Evolutionary conservation across 2,888 invertebrate genomes (phyloP).

Genomic region (Ophioninae sp.): DNA sequence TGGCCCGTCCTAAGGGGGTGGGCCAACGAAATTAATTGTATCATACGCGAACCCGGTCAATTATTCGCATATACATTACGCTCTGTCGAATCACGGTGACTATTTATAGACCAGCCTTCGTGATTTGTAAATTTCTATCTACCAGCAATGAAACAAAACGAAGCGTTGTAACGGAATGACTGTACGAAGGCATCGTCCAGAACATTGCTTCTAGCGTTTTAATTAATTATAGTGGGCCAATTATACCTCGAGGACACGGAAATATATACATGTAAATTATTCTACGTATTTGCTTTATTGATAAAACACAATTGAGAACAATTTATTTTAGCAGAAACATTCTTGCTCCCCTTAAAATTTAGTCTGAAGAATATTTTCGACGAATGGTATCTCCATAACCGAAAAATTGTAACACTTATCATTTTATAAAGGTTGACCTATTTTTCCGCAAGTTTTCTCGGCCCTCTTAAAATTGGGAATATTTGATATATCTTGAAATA

Average conservation of each 20-base stretch:
- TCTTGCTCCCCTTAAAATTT: too few species aligned
- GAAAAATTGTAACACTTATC: too few species aligned
- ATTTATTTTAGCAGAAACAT: too few species aligned
- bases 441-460: too few species aligned
- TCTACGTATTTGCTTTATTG: background rate
- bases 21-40: constrained; percentile 38
- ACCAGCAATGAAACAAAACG: background rate
- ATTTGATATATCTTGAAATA: too few species aligned
- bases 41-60: background rate
- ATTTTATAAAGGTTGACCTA: too few species aligned
- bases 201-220: background rate
- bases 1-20: background rate
- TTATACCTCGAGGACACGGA: background rate
- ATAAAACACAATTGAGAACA: too few species aligned
- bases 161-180: background rate
- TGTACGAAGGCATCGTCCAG: background rate
- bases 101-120: background rate
- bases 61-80: background rate
- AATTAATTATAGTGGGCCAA: background rate
- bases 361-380: too few species aligned
- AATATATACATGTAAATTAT: background rate
- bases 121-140: background rate
- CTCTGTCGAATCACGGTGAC: background rate
- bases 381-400: too few species aligned
- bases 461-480: too few species aligned